phyloP scores from a whole-genome alignment of 2,113 vertebrate species.

The Oncorhynchus gorbuscha region DNA sequence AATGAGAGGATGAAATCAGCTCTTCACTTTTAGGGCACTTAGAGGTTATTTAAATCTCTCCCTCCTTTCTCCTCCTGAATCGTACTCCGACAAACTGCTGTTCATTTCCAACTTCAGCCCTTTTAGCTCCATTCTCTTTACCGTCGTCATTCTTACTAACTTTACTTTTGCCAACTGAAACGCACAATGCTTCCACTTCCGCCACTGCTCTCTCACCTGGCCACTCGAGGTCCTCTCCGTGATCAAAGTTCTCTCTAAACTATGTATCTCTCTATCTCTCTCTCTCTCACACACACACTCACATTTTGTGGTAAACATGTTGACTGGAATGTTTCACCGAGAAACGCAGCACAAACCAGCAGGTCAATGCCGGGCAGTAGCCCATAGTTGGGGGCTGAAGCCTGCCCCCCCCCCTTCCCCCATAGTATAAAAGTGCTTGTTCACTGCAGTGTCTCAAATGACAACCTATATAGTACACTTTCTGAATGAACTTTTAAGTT shows the following conservation, averaged over 20 bases:
- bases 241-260: neutral
- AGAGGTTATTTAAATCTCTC: neutral
- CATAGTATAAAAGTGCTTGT: neutral
- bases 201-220: too few relatives aligned
- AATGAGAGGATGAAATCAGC: neutral
- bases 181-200: too few relatives aligned
- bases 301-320: neutral
- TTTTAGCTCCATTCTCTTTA: too few relatives aligned
- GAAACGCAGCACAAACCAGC: neutral
- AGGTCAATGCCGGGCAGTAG: neutral
- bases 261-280: neutral
- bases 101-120: too few relatives aligned
- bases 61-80: too few relatives aligned
- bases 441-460: neutral
- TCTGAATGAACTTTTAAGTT: neutral
- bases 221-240: too few relatives aligned
- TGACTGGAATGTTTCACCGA: conserved; percentile 8
- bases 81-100: too few relatives aligned
- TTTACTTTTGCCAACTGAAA: too few relatives aligned
- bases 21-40: neutral
- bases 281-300: neutral
- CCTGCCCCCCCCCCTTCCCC: neutral
- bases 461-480: neutral
- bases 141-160: too few relatives aligned
- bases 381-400: neutral